Evolutionary conservation across 35 echinoderm and acorn worm species (phyloP), one percentile per base, ranked within the genome.

Genomic region (Diadema setosum): DNA sequence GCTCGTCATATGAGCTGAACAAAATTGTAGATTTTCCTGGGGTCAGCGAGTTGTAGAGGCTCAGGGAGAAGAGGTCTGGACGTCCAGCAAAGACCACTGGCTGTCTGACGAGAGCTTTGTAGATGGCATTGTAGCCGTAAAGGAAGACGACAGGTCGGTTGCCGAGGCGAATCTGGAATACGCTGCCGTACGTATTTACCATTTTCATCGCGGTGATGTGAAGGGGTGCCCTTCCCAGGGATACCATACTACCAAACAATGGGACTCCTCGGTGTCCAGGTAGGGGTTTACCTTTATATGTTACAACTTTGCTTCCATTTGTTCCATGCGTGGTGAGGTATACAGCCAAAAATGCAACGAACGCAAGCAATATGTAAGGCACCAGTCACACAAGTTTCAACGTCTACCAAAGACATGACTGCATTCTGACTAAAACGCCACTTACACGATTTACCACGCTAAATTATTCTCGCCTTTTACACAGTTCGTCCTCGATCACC

Each of bases 101-200:
- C 37, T 94, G 96, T 5, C 81, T 85, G 16, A 94, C 86, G 1
- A 98, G 63, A 9, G 96, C 96, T 43, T 94, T 93, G 3, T 58
- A 82, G 58, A 94, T 94, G 5, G 89, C 87, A 24, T 94, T 87
- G 21, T 65, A 36, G 23, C 96, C 96, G 41, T 94, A 94, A 2
- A 98, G 86, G 7, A 98, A 88, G 20, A 98, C 85, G 18, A 98
- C 85, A 5, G 85, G 81, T 26, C 85, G 87, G 41, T 89, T 94
- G n/a, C 92, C 92, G 24, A 98, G 88, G 21, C 84, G 89, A 82
- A 98, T 98, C 55, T 91, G 70, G 75, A 93, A 98, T 12, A 94
- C 86, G 43, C 91, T 49, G 39, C 96, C 96, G 58, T 98, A 98
- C 43, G 84, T 46, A 17, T 94, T 43, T 0, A 81, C 85, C 3